Evolutionary conservation across 2,797 vertebrate species (phyloP).

Genomic region (Rhadinocentrus ornatus): DNA sequence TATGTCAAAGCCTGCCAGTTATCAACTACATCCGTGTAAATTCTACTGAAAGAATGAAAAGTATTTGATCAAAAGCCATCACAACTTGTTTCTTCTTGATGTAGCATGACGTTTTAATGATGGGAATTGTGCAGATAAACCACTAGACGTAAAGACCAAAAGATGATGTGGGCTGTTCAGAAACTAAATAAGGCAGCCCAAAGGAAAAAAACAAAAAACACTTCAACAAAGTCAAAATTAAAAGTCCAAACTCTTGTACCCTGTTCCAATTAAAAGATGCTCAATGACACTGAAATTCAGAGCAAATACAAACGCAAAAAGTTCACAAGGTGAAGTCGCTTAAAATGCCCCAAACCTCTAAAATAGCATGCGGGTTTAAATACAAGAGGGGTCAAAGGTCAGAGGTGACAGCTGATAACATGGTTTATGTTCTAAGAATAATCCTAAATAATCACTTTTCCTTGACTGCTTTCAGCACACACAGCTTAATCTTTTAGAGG

Average conservation of each 20-base stretch:
- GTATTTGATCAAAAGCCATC: slow-evolving; percentile 22
- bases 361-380: slow-evolving; percentile 5
- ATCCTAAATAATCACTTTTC: slow-evolving; percentile 31
- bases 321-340: slow-evolving; percentile 18
- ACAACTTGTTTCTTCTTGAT: neutral
- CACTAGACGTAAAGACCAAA: neutral
- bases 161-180: neutral
- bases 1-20: slow-evolving; percentile 38
- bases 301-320: neutral
- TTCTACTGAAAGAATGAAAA: slow-evolving; percentile 17
- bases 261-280: neutral
- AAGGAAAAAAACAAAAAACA: neutral
- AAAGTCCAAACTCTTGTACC: neutral
- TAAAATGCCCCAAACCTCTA: slow-evolving; percentile 7
- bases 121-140: slow-evolving; percentile 7
- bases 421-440: slow-evolving; percentile 8
- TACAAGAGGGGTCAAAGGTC: slow-evolving; percentile 24
- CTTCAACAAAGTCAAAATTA: neutral
- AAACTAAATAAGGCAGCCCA: neutral
- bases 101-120: slow-evolving; percentile 21
- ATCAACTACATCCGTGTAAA: slow-evolving; percentile 23
- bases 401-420: slow-evolving; percentile 20
- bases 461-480: neutral
- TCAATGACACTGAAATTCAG: neutral
- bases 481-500: slow-evolving; percentile 47